Evolutionary conservation across 53 echinoderm and acorn worm species (phyloP).

Genomic region (Echinometra lucunter): DNA sequence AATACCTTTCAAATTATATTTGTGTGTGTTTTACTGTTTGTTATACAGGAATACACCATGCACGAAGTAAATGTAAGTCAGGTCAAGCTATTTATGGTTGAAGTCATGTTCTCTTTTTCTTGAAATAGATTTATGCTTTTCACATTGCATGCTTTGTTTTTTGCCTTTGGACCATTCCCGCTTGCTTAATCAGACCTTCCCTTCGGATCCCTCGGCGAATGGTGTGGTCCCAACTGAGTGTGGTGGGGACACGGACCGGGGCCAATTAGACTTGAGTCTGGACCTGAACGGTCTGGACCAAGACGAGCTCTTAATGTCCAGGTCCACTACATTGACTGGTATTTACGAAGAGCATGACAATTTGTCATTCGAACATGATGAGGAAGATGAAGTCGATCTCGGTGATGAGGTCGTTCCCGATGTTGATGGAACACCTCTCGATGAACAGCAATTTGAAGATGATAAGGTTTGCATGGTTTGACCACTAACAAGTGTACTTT

Average conservation of each 20-base stretch:
- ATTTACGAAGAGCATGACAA: conserved; percentile 44
- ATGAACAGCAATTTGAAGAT: background rate
- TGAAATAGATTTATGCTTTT: conserved; percentile 2
- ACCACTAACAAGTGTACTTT: background rate
- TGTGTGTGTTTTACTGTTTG: background rate
- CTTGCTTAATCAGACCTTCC: background rate
- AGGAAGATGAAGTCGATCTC: conserved; percentile 47
- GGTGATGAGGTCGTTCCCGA: conserved; percentile 42
- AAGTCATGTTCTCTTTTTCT: background rate
- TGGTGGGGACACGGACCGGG: conserved; percentile 30
- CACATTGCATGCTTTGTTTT: conserved; percentile 32
- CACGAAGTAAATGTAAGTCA: conserved; percentile 63
- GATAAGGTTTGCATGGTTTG: conserved; percentile 56
- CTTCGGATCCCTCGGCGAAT: background rate
- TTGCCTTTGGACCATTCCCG: conserved; percentile 23
- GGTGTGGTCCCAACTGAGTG: background rate
- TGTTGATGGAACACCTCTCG: no score
- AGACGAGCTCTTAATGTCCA: conserved; percentile 37
- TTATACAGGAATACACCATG: conserved; percentile 63
- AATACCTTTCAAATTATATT: background rate
- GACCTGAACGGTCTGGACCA: conserved; percentile 52
- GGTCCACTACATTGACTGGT: conserved; percentile 21
- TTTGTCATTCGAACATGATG: conserved; percentile 23
- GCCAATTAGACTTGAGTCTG: conserved; percentile 48
- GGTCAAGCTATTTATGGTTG: background rate